These are phyloP conservation scores for Papilio gigon DNA, from an alignment of 2,888 invertebrate species.

Conservation along the genomic window DNA sequence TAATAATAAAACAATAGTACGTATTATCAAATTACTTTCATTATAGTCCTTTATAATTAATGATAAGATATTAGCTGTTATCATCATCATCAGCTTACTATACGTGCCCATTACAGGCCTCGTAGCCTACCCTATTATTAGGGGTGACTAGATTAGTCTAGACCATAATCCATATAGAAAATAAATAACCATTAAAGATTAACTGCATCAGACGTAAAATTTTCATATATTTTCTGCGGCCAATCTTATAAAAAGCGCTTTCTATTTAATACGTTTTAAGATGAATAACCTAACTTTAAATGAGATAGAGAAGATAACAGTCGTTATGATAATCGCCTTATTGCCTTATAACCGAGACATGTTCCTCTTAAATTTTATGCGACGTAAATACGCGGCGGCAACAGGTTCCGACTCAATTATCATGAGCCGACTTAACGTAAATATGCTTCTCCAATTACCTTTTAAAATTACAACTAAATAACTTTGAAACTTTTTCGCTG, in stretches of 20 bases:
- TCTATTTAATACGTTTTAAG: constrained; percentile 4
- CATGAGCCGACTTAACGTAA: constrained; percentile 7
- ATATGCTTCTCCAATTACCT: constrained; percentile 26
- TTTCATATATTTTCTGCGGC: not conserved
- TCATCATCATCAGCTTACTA: too few species aligned
- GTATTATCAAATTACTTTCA: too few species aligned
- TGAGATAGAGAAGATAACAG: constrained; percentile 12
- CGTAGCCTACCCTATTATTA: too few species aligned
- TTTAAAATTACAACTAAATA: constrained; percentile 26
- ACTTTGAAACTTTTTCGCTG: constrained; percentile 25
- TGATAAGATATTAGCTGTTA: too few species aligned
- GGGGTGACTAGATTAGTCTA: too few species aligned
- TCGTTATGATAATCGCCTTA: constrained; percentile 20
- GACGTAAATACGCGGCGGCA: constrained; percentile 18
- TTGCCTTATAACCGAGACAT: constrained; percentile 7
- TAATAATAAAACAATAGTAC: too few species aligned
- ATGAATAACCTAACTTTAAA: constrained; percentile 14
- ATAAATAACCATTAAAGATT: too few species aligned
- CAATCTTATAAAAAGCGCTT: not conserved
- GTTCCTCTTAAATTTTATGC: constrained; percentile 19
- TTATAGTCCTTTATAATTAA: too few species aligned
- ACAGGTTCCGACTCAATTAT: constrained; percentile 26
- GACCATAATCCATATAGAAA: too few species aligned
- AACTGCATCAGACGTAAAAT: too few species aligned
- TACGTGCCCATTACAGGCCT: too few species aligned